Evolutionary conservation across 1,140 invertebrate genomes (phyloP).

Genomic region (Orius laevigatus): DNA sequence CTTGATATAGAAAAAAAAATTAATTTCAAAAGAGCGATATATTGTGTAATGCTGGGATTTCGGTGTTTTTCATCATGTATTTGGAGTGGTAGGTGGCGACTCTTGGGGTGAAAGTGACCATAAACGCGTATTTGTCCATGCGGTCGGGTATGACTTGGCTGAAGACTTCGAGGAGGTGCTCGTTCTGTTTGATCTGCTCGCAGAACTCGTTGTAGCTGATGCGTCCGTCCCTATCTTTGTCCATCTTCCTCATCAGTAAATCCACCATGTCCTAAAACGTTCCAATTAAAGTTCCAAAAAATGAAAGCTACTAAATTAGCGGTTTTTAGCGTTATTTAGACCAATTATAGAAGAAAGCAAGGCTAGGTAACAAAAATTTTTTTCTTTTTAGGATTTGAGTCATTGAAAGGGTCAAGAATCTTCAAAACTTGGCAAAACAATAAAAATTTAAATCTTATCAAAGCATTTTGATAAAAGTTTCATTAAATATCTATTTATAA

Average conservation of each 20-base stretch:
- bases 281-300: not conserved
- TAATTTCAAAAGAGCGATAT: too few relatives aligned
- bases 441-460: too few relatives aligned
- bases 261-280: conserved; percentile 10
- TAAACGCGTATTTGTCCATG: conserved; percentile 1
- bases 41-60: too few relatives aligned
- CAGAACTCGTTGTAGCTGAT: conserved; percentile 8
- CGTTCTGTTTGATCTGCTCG: conserved; percentile 5
- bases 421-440: too few relatives aligned
- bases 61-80: not conserved
- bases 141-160: conserved; percentile 10
- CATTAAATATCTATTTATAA: too few relatives aligned
- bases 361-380: not conserved
- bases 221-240: conserved; percentile 8
- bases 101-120: conserved; percentile 9
- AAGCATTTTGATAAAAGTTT: too few relatives aligned
- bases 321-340: not conserved
- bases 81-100: conserved; percentile 2
- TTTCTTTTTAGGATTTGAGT: not conserved
- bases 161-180: conserved; percentile 1
- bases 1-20: too few relatives aligned
- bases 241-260: conserved; percentile 10
- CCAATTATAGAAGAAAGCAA: not conserved
- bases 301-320: not conserved
- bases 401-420: too few relatives aligned